phyloP scores from a whole-genome alignment of 2,113 vertebrate species.

The Sula dactylatra region DNA sequence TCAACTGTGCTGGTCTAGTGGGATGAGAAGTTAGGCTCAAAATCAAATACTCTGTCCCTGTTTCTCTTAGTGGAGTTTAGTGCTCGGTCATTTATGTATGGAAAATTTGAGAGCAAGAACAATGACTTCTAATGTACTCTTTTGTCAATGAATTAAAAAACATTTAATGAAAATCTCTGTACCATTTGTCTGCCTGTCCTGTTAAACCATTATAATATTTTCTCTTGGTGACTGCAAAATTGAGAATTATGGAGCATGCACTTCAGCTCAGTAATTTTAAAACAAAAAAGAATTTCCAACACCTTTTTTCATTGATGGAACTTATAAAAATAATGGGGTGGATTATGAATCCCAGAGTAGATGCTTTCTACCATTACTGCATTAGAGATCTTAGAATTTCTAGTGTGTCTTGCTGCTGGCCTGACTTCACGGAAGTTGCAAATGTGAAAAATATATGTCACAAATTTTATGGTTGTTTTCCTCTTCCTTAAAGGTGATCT shows the following conservation, averaged over 20 bases:
- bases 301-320: not conserved
- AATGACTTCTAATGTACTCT: not conserved
- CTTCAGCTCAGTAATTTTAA: not conserved
- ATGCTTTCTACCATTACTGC: not conserved
- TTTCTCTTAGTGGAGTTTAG: not conserved
- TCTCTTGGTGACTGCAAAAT: not conserved
- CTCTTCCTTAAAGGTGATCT: not conserved
- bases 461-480: not conserved
- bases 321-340: not conserved
- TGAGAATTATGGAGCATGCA: not conserved
- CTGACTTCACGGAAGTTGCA: not conserved
- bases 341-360: not conserved
- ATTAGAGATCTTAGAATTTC: not conserved
- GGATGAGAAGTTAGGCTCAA: not conserved
- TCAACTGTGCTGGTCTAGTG: not conserved
- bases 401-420: not conserved
- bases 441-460: not conserved
- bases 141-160: conserved; percentile 31
- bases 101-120: not conserved
- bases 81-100: not conserved
- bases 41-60: not conserved
- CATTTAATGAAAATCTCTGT: conserved; percentile 30
- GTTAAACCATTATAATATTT: conserved; percentile 31
- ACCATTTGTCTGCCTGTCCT: conserved; percentile 38
- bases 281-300: not conserved